A percentile compares a stretch with the other conserved stretches of the same genome.
phyloP scores from a whole-genome alignment of 2,888 invertebrate genomes.

The Ephialtes manifestator region DNA sequence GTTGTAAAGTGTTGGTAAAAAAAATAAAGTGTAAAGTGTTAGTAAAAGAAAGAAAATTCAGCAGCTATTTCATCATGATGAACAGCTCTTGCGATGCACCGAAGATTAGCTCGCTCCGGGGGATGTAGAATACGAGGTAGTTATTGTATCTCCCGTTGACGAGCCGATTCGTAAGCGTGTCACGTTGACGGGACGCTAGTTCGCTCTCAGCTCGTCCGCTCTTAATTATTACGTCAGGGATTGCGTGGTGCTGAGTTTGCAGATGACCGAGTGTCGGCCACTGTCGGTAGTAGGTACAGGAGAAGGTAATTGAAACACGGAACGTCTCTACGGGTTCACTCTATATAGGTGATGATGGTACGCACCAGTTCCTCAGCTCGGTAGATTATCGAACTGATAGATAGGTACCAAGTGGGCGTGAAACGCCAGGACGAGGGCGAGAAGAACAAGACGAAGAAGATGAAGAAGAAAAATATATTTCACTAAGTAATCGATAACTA shows the following conservation, averaged over 20 bases:
- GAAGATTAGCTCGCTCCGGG: slow-evolving; percentile 2
- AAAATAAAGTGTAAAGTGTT: too few species aligned
- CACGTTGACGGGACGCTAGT: slow-evolving; percentile 59
- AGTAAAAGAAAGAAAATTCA: neutral
- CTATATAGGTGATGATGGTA: slow-evolving; percentile 14
- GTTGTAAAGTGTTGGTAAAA: too few species aligned
- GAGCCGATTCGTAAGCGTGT: slow-evolving; percentile 64
- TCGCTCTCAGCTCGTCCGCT: slow-evolving; percentile 66
- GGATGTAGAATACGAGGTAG: slow-evolving; percentile 14
- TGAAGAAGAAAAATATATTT: neutral
- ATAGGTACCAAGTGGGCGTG: neutral
- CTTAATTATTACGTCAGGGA: slow-evolving; percentile 73
- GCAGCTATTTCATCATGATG: neutral
- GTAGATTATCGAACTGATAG: slow-evolving; percentile 63
- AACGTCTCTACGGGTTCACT: slow-evolving; percentile 1
- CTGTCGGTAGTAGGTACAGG: neutral
- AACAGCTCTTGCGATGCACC: neutral
- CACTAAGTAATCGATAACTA: neutral
- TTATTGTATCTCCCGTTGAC: slow-evolving; percentile 32
- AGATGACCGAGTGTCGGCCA: slow-evolving; percentile 54
- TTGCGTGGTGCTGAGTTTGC: slow-evolving; percentile 55
- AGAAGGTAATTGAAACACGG: slow-evolving; percentile 46
- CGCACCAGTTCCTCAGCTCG: slow-evolving; percentile 17
- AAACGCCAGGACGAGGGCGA: slow-evolving; percentile 39
- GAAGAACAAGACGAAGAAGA: neutral